Conservation (phyloP, 2,797 vertebrate genomes). For the Mormyrops attenuatus region DNA sequence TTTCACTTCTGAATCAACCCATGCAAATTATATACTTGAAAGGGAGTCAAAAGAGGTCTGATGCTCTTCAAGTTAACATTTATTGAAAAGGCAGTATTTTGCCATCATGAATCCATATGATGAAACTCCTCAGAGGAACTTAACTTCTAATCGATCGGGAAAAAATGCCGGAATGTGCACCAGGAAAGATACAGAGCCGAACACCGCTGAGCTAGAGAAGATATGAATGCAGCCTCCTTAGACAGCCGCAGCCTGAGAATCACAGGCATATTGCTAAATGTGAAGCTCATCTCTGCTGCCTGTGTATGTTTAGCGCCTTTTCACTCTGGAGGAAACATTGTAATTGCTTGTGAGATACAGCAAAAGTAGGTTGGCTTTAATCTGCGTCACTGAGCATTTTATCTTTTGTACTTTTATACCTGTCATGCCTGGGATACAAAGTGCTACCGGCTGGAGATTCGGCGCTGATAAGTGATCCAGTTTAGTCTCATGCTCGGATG, state of each 20-base stretch:
- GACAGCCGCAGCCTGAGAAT: neutral
- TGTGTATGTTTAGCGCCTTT: neutral
- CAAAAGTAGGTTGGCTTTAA: neutral
- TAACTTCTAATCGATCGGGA: neutral
- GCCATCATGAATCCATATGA: neutral
- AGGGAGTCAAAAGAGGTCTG: neutral
- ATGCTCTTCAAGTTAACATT: neutral
- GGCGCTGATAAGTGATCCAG: slow-evolving; percentile 6
- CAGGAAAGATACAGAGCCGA: neutral
- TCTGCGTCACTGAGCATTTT: neutral
- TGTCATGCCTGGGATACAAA: neutral
- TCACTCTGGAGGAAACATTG: neutral
- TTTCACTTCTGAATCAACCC: neutral
- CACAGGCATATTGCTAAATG: neutral
- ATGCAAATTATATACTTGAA: neutral
- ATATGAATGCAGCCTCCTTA: neutral
- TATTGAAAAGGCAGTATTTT: neutral
- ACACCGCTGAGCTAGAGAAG: neutral
- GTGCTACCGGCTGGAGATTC: neutral
- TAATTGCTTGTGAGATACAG: neutral
- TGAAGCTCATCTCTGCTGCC: neutral
- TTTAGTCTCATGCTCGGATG: neutral
- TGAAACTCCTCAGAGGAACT: neutral
- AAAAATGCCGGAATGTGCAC: neutral
- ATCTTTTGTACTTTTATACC: neutral